These are phyloP conservation scores for Caenorhabditis sp. DNA, from an alignment of 2,888 invertebrate species.

Conservation along the genomic window DNA sequence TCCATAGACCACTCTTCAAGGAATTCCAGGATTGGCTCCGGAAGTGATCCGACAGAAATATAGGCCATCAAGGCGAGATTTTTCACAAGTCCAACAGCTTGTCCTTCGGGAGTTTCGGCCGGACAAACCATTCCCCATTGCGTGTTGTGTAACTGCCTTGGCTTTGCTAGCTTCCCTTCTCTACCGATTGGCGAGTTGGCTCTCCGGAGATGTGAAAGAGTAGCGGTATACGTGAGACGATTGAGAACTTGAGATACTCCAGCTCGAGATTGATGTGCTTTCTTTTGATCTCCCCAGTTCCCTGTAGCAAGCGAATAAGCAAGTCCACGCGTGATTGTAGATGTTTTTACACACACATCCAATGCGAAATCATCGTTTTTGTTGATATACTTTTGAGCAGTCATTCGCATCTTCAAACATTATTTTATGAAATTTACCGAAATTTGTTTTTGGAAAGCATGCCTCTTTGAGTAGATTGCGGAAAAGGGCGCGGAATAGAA, in stretches of 20 bases:
- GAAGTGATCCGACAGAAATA: constrained; percentile 98
- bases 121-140: constrained; percentile 98
- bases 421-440: neutral
- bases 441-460: neutral
- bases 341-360: constrained; percentile 86
- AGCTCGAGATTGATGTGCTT: constrained; percentile 97
- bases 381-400: constrained; percentile 98
- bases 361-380: constrained; percentile 98
- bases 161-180: constrained; percentile 98
- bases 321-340: constrained; percentile 96
- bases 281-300: constrained; percentile 99
- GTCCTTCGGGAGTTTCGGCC: constrained; percentile 96
- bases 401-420: constrained; percentile 90
- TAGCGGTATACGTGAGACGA: constrained; percentile 97
- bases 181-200: constrained; percentile 99
- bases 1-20: constrained; percentile 99
- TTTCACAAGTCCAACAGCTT: constrained; percentile 89
- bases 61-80: constrained; percentile 99
- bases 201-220: constrained; percentile 95
- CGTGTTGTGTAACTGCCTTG: constrained; percentile 98
- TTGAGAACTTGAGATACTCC: constrained; percentile 96
- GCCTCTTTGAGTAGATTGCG: constrained; percentile 78
- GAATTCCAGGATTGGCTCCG: constrained; percentile 98
- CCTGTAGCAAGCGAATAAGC: constrained; percentile 98
- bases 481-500: constrained; percentile 90